Conservation (phyloP, 2,113 vertebrate genomes). For the Thymallus thymallus region DNA sequence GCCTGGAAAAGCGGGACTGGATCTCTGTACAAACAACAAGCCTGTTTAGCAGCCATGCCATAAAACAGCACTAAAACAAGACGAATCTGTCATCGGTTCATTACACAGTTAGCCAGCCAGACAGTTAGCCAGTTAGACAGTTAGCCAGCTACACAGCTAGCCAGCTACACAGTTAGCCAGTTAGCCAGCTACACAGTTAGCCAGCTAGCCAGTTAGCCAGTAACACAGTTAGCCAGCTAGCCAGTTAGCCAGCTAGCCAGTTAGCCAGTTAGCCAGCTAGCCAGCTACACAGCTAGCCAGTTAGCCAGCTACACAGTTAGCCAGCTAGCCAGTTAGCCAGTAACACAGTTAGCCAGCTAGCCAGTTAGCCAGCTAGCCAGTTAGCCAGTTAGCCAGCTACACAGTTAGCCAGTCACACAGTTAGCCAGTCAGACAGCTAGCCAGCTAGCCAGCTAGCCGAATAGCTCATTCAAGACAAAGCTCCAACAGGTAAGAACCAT, state of each 20-base stretch:
- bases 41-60: conserved; percentile 20
- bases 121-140: conserved; percentile 53
- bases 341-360: conserved; percentile 47
- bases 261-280: conserved; percentile 52
- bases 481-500: conserved; percentile 56
- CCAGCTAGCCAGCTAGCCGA: conserved; percentile 45
- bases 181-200: too few relatives aligned
- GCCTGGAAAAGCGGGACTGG: conserved; percentile 30
- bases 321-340: conserved; percentile 53
- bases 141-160: conserved; percentile 52
- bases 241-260: conserved; percentile 53
- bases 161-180: too few relatives aligned
- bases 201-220: conserved; percentile 53
- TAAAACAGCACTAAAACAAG: conserved; percentile 18
- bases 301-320: conserved; percentile 45
- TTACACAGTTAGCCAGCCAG: conserved; percentile 47
- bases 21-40: conserved; percentile 43
- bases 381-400: conserved; percentile 53
- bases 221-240: conserved; percentile 47
- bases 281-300: conserved; percentile 51
- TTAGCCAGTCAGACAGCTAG: too few relatives aligned
- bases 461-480: conserved; percentile 40
- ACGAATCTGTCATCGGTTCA: conserved; percentile 7
- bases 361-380: conserved; percentile 54
- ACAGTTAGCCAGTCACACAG: conserved; percentile 46